Percentiles rank a stretch among this genome's conserved stretches.
Conservation (phyloP, 2,113 vertebrate genomes). For the Ovibos moschatus region DNA sequence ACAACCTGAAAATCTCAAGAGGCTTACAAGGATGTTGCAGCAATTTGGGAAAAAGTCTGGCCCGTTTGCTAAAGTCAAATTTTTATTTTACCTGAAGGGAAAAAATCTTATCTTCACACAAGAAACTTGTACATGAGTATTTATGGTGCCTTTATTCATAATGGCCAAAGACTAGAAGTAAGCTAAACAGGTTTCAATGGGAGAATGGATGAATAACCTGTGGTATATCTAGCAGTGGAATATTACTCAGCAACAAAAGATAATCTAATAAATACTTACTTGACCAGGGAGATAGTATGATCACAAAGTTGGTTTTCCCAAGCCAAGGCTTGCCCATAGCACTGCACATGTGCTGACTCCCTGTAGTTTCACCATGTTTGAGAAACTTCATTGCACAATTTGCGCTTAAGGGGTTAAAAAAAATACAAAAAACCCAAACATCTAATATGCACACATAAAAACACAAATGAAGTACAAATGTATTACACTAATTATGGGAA, state of each 20-base stretch:
- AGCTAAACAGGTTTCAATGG: neutral
- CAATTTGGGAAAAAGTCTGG: neutral
- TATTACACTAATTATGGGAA: neutral
- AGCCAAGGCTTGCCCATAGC: neutral
- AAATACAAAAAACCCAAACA: neutral
- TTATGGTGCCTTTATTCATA: neutral
- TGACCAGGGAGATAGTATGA: neutral
- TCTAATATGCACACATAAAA: neutral
- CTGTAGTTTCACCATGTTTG: neutral
- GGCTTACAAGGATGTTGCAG: neutral
- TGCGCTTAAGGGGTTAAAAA: neutral
- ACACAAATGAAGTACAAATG: neutral
- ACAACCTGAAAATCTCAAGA: neutral
- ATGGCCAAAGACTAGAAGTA: neutral
- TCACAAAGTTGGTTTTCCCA: neutral
- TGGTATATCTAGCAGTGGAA: neutral
- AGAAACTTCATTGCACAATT: neutral
- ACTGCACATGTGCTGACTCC: neutral
- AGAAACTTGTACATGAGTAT: neutral
- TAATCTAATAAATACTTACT: neutral
- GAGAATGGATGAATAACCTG: neutral
- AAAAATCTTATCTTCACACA: neutral
- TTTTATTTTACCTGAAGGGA: neutral
- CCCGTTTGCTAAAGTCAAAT: neutral
- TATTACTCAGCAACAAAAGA: neutral